Conservation (phyloP, 2,888 invertebrate species). For the Polyommatus iphigenia region DNA sequence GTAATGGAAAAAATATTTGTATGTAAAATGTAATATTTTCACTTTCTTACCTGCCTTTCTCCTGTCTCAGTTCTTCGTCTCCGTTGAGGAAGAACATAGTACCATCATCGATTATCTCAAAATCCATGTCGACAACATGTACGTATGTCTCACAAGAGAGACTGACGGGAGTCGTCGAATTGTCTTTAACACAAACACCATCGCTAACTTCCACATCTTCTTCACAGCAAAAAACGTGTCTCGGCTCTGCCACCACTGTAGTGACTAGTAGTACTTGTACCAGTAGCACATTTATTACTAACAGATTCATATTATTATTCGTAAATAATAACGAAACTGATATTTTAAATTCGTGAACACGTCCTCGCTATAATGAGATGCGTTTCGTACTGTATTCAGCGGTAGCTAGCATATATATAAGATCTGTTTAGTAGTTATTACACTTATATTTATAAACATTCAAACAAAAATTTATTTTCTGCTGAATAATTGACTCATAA, state of each 20-base stretch:
- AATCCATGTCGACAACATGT: conserved; percentile 16
- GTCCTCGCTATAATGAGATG: neutral
- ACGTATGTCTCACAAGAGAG: conserved; percentile 33
- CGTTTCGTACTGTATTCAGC: neutral
- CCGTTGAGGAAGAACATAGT: conserved; percentile 22
- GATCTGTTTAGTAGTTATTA: too few species aligned
- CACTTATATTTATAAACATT: too few species aligned
- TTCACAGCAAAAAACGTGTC: neutral
- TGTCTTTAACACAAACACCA: conserved; percentile 33
- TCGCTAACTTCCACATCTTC: neutral
- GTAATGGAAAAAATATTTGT: too few species aligned
- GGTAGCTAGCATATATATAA: too few species aligned
- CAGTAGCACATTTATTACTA: neutral
- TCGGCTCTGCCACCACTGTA: neutral
- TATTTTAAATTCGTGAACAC: neutral
- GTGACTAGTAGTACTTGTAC: neutral
- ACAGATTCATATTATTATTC: neutral
- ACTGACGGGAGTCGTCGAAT: conserved; percentile 29
- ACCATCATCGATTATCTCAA: conserved; percentile 35
- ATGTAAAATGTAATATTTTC: neutral
- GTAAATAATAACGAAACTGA: neutral
- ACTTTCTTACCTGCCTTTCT: conserved; percentile 34
- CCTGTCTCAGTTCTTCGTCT: conserved; percentile 24
- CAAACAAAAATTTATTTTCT: too few species aligned
- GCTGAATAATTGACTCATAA: too few species aligned